phyloP scores from a whole-genome alignment of 2,888 invertebrate species.

The Drosophila greeni region DNA sequence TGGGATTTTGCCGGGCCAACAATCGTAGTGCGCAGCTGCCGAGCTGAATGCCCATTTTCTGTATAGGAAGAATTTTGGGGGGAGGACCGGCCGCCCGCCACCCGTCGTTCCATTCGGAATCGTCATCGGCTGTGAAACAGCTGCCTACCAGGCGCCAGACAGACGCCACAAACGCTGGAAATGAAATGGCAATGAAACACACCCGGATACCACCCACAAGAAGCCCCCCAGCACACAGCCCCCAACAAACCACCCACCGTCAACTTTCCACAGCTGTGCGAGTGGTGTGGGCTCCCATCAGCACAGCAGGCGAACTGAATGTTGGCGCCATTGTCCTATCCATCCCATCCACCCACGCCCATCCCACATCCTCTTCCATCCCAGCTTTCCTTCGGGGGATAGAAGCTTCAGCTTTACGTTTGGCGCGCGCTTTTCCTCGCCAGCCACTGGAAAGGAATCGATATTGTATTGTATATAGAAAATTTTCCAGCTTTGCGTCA shows the following conservation, averaged over 20 bases:
- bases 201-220: slow-evolving; percentile 10
- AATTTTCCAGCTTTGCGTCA: slow-evolving; percentile 43
- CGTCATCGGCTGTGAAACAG: slow-evolving; percentile 63
- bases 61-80: slow-evolving; percentile 4
- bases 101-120: slow-evolving; percentile 54
- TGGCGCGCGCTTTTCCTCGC: slow-evolving; percentile 56
- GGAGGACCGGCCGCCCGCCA: slow-evolving; percentile 29
- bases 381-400: slow-evolving; percentile 30
- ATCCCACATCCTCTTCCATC: slow-evolving; percentile 5
- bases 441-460: slow-evolving; percentile 54
- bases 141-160: slow-evolving; percentile 71
- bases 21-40: slow-evolving; percentile 61
- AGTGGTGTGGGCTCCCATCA: slow-evolving; percentile 34
- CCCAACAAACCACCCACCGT: neutral
- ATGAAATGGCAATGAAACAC: slow-evolving; percentile 69
- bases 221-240: neutral
- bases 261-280: slow-evolving; percentile 58
- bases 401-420: slow-evolving; percentile 49
- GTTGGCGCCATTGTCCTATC: slow-evolving; percentile 44
- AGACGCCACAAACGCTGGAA: slow-evolving; percentile 45
- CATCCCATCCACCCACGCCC: neutral
- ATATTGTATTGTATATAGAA: slow-evolving; percentile 58
- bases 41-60: slow-evolving; percentile 68
- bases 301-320: slow-evolving; percentile 37
- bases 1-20: slow-evolving; percentile 53